These are phyloP conservation scores for Intellagama lesueurii DNA, from an alignment of 2,797 vertebrate genomes.

Conservation along the genomic window DNA sequence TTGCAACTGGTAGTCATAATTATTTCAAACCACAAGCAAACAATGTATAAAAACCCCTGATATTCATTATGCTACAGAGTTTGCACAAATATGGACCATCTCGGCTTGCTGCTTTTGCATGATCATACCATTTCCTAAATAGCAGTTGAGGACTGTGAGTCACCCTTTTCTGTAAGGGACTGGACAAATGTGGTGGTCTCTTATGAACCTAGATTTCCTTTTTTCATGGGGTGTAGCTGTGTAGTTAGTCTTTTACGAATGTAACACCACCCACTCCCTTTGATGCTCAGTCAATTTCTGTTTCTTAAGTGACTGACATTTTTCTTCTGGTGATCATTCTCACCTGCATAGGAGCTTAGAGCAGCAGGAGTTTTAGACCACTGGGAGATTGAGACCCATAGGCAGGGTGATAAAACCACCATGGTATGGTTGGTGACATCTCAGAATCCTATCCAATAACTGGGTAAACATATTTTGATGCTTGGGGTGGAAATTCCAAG, in stretches of 20 bases:
- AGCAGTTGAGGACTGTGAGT: constrained; percentile 16
- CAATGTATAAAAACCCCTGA: background rate
- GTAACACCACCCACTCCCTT: constrained; percentile 2
- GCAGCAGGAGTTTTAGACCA: background rate
- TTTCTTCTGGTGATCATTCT: background rate
- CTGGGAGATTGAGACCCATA: background rate
- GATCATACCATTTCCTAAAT: background rate
- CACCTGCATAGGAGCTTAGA: background rate
- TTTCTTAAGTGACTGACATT: background rate
- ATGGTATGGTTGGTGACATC: background rate
- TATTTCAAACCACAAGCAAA: background rate
- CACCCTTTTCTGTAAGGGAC: constrained; percentile 18
- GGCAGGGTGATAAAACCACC: background rate
- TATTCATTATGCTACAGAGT: background rate
- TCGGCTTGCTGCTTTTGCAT: background rate
- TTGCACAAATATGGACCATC: background rate
- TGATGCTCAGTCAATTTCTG: background rate
- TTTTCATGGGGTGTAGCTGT: background rate
- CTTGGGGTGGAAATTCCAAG: background rate
- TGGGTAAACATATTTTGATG: background rate
- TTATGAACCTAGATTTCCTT: background rate
- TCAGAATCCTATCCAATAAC: background rate
- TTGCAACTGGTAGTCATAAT: background rate
- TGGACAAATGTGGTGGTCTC: background rate
- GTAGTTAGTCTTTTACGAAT: constrained; percentile 5